A percentile compares a stretch with the other conserved stretches of the same genome.
Conservation (phyloP, 1,140 invertebrate species). For the Bradysia coprophila region DNA sequence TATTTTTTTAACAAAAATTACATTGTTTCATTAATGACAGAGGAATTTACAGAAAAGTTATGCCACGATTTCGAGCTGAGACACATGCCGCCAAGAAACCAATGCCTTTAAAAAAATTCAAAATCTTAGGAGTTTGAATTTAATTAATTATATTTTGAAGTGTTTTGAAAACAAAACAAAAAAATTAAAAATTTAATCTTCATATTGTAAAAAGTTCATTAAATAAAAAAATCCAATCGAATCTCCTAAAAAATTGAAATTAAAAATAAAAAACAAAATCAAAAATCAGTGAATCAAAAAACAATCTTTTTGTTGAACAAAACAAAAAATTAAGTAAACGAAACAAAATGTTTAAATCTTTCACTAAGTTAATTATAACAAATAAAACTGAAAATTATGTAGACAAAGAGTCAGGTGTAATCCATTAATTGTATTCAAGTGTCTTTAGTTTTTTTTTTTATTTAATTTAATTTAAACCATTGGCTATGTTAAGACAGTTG, state of each 20-base stretch:
- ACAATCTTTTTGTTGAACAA: too few species aligned
- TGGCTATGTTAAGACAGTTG: too few species aligned
- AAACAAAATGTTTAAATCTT: too few species aligned
- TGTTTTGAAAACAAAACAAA: not conserved
- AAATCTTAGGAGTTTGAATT: not conserved
- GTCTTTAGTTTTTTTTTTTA: too few species aligned
- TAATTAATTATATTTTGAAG: constrained; percentile 1
- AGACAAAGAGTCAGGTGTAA: too few species aligned
- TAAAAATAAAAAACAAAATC: not conserved
- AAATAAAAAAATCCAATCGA: too few species aligned
- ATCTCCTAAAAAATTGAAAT: not conserved
- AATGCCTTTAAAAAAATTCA: constrained; percentile 25
- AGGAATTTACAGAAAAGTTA: not conserved
- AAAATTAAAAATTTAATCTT: not conserved
- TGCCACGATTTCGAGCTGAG: constrained; percentile 8
- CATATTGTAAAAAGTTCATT: not conserved
- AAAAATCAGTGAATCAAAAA: not conserved
- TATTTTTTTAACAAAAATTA: constrained; percentile 1
- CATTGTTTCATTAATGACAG: too few species aligned
- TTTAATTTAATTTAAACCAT: too few species aligned
- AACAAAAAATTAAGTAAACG: too few species aligned
- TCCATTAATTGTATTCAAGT: too few species aligned
- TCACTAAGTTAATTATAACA: too few species aligned
- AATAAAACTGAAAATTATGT: too few species aligned
- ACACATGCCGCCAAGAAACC: constrained; percentile 29